These are phyloP conservation scores for Ammodytes marinus DNA, from an alignment of 2,113 vertebrate genomes.

Conservation along the genomic window DNA sequence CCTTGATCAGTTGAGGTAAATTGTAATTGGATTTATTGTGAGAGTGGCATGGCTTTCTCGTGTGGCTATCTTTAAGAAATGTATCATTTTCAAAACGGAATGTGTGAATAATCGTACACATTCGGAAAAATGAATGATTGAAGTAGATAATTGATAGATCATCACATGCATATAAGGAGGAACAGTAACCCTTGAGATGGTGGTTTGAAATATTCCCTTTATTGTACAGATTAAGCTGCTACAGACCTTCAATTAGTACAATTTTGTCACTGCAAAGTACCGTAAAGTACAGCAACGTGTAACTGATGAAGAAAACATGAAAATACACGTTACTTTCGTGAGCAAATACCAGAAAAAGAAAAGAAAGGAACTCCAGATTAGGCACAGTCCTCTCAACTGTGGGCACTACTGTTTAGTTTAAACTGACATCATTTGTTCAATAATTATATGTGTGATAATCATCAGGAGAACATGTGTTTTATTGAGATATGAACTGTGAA, in stretches of 20 bases:
- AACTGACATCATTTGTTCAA: no score
- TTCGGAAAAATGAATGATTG: conserved; percentile 14
- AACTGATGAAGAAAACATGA: neutral
- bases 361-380: neutral
- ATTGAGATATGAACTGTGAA: neutral
- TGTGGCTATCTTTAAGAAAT: conserved; percentile 26
- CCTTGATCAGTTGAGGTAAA: conserved; percentile 52
- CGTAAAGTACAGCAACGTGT: neutral
- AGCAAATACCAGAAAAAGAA: neutral
- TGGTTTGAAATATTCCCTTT: neutral
- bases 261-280: no score
- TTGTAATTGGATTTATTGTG: conserved; percentile 51
- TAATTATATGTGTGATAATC: no score
- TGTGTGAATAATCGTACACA: conserved; percentile 26
- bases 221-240: neutral
- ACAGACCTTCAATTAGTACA: neutral
- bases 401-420: neutral
- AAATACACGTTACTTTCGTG: neutral
- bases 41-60: neutral
- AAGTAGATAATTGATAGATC: conserved; percentile 52
- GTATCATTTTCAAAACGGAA: conserved; percentile 27
- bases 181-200: conserved; percentile 6
- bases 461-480: no score
- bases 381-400: no score
- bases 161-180: conserved; percentile 3